A percentile compares a stretch with the other conserved stretches of the same genome.
Evolutionary conservation across 2,797 vertebrate genomes (phyloP).

Genomic region (Peromyscus eremicus): DNA sequence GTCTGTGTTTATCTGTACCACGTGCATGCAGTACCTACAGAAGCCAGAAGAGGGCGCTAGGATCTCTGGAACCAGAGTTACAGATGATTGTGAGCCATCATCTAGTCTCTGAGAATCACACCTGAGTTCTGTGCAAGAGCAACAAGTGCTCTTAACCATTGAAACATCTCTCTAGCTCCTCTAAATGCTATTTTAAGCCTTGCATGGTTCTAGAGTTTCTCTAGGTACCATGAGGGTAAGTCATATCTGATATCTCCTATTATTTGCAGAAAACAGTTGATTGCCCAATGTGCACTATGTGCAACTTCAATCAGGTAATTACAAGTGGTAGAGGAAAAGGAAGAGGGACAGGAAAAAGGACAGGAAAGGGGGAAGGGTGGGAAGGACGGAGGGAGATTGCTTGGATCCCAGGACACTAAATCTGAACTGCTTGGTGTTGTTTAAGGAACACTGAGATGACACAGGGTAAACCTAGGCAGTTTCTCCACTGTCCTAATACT

Average conservation of each 20-base stretch:
- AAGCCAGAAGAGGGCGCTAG: not conserved
- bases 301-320: not conserved
- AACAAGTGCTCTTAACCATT: not conserved
- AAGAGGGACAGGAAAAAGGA: not conserved
- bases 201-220: not conserved
- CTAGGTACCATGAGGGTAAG: not conserved
- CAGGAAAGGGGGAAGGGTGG: not conserved
- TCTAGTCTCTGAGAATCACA: not conserved
- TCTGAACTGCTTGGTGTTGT: not conserved
- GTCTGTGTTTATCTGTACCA: not conserved
- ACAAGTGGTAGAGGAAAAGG: not conserved
- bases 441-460: not conserved
- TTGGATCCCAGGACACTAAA: not conserved
- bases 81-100: not conserved
- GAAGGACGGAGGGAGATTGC: no score
- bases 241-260: not conserved
- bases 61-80: not conserved
- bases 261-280: not conserved
- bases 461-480: not conserved
- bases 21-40: not conserved
- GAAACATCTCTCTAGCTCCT: not conserved
- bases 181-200: not conserved
- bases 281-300: not conserved
- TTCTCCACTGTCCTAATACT: not conserved
- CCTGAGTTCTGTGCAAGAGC: not conserved